These are phyloP conservation scores for Tiliacea citrago DNA, from an alignment of 2,888 invertebrate genomes.

Conservation along the genomic window DNA sequence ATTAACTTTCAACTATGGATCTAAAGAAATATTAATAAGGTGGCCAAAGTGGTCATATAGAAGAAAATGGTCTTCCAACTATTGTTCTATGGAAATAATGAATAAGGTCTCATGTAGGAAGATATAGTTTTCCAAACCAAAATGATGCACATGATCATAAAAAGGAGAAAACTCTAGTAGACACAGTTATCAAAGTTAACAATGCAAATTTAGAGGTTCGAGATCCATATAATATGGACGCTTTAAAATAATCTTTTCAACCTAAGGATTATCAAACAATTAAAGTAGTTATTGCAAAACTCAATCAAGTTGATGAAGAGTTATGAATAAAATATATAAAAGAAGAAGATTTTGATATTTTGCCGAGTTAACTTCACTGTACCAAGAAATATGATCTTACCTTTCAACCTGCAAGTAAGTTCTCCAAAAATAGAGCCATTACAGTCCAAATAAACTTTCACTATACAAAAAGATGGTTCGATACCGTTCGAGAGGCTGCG, in stretches of 20 bases:
- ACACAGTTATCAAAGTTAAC: background rate
- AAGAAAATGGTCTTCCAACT: background rate
- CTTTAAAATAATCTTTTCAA: background rate
- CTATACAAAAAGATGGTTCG: slow-evolving; percentile 56
- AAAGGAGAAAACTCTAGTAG: background rate
- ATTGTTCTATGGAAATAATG: background rate
- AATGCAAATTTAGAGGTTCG: background rate
- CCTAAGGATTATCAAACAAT: background rate
- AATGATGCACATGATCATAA: background rate
- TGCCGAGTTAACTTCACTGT: background rate
- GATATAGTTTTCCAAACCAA: too few species aligned
- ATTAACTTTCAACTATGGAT: background rate
- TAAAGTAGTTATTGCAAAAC: background rate
- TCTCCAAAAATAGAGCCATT: slow-evolving; percentile 42
- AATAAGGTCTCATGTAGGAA: background rate
- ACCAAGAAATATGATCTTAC: background rate
- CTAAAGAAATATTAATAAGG: background rate
- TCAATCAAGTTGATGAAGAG: background rate
- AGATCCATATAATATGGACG: background rate
- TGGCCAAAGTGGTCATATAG: background rate
- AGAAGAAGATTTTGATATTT: background rate
- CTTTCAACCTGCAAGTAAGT: background rate
- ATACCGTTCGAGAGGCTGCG: slow-evolving; percentile 43
- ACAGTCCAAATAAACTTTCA: slow-evolving; percentile 64
- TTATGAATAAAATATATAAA: too few species aligned